Base-by-base conservation (phyloP, 2,113 vertebrate genomes). In the Lampris incognitus region DNA sequence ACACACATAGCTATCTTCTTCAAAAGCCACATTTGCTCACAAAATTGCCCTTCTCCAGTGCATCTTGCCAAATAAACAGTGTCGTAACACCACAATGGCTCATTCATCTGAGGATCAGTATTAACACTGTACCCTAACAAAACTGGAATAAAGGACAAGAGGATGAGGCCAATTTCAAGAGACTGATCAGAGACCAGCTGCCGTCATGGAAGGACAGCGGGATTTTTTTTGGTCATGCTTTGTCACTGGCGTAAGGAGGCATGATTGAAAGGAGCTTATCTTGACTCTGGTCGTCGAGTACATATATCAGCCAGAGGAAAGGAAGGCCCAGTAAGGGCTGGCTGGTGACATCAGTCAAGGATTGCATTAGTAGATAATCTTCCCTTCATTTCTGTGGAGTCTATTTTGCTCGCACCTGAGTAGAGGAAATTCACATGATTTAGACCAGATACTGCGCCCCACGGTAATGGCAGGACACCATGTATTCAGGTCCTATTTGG, bases 321-420 rank as follows among this genome's bases (percentile, higher is more conserved):
- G 24, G 51, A 54, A 54, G 61, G 66, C 57, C 39, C 66, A 57
- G 61, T 59, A 56, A 50, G 66, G 69, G 70, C 57, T 67, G 68
- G 62, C 52, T 65, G 64, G 81, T 56, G 76, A 81, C 78, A 84
- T 84, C 77, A 83, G 75, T 50, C 61, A 66, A 65, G 71, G 78
- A 87, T 84, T 82, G 82, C 79, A 82, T 82, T 82, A 78, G 76
- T 57, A 84, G 85, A 84, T 84, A 84, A 87, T 81, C 24, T 74
- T 54, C 58, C 63, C 66, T 75, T 58, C 4, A 75, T 49, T 64
- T 83, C 67, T 82, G 50, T 58, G 48, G 59, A 77, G 54, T 63
- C 58, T 24, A 24, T 24, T 24, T 24, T 24, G 24, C 24, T 66
- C 71, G 80, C 73, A 38, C 39, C 10, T n/a, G 61, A 49, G 51